Conservation (phyloP, 2,113 vertebrate species). For the Natator depressus region DNA sequence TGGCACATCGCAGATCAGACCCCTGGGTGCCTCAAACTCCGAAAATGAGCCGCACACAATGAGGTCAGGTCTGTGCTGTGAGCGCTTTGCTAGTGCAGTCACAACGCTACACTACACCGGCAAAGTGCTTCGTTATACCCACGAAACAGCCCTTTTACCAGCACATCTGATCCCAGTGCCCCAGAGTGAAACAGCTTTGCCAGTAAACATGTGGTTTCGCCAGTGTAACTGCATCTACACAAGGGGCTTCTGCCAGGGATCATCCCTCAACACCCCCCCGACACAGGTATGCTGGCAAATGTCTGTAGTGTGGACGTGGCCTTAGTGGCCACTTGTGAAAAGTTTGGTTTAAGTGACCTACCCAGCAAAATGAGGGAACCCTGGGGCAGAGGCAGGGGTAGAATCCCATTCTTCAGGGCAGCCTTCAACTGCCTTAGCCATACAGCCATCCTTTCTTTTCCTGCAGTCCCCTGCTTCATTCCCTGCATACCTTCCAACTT, state of each 20-base stretch:
- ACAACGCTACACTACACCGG: fast-evolving
- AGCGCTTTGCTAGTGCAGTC: too few relatives aligned
- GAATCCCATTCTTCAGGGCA: too few relatives aligned
- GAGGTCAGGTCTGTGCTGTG: too few relatives aligned
- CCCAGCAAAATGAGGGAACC: too few relatives aligned
- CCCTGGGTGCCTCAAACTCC: too few relatives aligned
- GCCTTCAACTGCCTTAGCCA: neutral
- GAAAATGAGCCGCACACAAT: too few relatives aligned
- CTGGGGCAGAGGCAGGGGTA: too few relatives aligned
- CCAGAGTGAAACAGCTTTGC: fast-evolving
- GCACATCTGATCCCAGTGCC: neutral
- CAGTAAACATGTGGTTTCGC: neutral
- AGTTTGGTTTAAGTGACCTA: too few relatives aligned
- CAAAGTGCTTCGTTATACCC: fast-evolving
- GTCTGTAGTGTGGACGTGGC: neutral
- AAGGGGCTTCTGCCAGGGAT: fast-evolving
- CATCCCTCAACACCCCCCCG: fast-evolving
- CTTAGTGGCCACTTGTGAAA: neutral
- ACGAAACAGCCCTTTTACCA: neutral
- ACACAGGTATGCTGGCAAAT: fast-evolving
- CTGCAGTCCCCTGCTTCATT: fast-evolving
- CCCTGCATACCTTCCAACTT: fast-evolving
- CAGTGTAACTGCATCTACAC: fast-evolving
- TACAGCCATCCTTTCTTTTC: neutral
- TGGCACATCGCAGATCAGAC: neutral